Evolutionary conservation across 2,888 invertebrate species (phyloP).

Genomic region (Orchestes rusci): DNA sequence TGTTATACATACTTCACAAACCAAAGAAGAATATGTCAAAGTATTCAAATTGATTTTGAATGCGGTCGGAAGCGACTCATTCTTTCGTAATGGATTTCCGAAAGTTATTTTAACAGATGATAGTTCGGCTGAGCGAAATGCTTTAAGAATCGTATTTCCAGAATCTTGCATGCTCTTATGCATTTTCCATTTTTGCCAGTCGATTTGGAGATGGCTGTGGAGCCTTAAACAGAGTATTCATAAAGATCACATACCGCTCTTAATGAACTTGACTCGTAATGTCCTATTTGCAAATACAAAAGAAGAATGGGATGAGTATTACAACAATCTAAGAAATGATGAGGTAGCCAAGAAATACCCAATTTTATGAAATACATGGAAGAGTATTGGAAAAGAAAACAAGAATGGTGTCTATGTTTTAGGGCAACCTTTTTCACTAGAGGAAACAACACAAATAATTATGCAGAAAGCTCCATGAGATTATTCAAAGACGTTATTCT

Average conservation of each 20-base stretch:
- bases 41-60: not conserved
- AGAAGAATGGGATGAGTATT: not conserved
- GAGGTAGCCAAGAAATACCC: not conserved
- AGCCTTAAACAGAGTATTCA: not conserved
- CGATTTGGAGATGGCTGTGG: not conserved
- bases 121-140: not conserved
- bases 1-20: not conserved
- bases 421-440: not conserved
- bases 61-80: not conserved
- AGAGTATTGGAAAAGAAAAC: not conserved
- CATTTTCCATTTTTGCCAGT: not conserved
- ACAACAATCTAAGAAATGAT: not conserved
- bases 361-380: not conserved
- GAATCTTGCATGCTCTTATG: not conserved
- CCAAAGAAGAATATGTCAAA: not conserved
- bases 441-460: slow-evolving; percentile 1
- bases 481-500: not conserved
- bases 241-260: not conserved
- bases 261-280: not conserved
- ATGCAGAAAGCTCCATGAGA: not conserved
- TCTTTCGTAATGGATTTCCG: not conserved
- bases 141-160: not conserved
- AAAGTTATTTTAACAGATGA: slow-evolving; percentile 1
- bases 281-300: not conserved
- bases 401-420: not conserved